phyloP scores from a whole-genome alignment of 2,113 vertebrate species.

The Salvelinus alpinus region DNA sequence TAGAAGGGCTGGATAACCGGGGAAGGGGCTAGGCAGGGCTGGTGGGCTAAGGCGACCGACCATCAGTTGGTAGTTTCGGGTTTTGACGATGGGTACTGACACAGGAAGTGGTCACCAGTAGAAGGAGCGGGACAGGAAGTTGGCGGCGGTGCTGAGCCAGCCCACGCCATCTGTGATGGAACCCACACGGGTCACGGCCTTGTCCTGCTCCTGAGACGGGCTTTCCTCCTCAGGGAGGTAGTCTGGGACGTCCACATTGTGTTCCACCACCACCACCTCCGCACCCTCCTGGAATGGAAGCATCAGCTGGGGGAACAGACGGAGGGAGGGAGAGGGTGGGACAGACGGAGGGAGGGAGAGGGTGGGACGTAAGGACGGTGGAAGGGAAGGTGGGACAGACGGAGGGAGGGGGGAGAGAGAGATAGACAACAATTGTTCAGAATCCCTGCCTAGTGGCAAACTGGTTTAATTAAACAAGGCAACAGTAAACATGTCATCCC shows the following conservation, averaged over 20 bases:
- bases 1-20: constrained; percentile 22
- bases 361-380: no score
- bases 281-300: constrained; percentile 92
- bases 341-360: no score
- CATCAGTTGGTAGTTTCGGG: constrained; percentile 2
- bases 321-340: no score
- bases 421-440: not conserved
- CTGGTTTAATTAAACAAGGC: not conserved
- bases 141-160: constrained; percentile 95
- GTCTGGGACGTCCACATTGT: constrained; percentile 93
- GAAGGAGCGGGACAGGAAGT: constrained; percentile 96
- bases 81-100: not conserved
- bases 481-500: no score
- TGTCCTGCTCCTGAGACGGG: constrained; percentile 91
- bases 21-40: constrained; percentile 24
- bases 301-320: constrained; percentile 74
- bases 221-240: constrained; percentile 98
- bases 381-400: no score
- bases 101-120: constrained; percentile 88
- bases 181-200: constrained; percentile 92
- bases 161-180: constrained; percentile 90
- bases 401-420: no score
- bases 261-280: constrained; percentile 80
- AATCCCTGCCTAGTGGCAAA: not conserved
- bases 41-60: constrained; percentile 26